Conservation (phyloP, 1,140 invertebrate genomes). For the Arctopsyche grandis region DNA sequence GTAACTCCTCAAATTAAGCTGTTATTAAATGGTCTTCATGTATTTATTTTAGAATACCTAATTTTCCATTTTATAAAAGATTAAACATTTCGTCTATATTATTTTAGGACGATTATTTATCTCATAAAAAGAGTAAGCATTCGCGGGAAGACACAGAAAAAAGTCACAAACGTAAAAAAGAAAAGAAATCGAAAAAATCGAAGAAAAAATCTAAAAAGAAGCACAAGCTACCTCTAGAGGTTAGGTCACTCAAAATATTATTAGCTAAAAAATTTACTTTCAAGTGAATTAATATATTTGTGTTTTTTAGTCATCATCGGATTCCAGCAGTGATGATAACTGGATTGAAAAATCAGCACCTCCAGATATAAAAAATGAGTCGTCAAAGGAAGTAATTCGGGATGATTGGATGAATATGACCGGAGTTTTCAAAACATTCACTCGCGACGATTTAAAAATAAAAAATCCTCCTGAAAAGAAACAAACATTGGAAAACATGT, state of each 20-base stretch:
- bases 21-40: too few species aligned
- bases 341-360: conserved; percentile 67
- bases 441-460: conserved; percentile 61
- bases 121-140: not conserved
- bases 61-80: too few species aligned
- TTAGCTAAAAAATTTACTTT: not conserved
- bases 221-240: conserved; percentile 46
- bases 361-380: conserved; percentile 37
- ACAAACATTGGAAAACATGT: conserved; percentile 68
- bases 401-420: conserved; percentile 71
- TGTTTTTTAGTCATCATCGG: conserved; percentile 46
- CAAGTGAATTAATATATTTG: too few species aligned
- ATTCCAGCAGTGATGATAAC: conserved; percentile 60
- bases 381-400: conserved; percentile 54
- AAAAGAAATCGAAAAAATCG: conserved; percentile 51
- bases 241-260: conserved; percentile 9
- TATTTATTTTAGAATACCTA: too few species aligned
- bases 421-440: conserved; percentile 64
- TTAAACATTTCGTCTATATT: too few species aligned
- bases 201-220: conserved; percentile 50
- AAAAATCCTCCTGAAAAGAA: conserved; percentile 61
- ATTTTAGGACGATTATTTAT: conserved; percentile 26
- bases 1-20: too few species aligned
- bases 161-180: conserved; percentile 39
- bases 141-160: not conserved